Conservation (phyloP, 2,113 vertebrate genomes). For the Ailuropoda melanoleuca region DNA sequence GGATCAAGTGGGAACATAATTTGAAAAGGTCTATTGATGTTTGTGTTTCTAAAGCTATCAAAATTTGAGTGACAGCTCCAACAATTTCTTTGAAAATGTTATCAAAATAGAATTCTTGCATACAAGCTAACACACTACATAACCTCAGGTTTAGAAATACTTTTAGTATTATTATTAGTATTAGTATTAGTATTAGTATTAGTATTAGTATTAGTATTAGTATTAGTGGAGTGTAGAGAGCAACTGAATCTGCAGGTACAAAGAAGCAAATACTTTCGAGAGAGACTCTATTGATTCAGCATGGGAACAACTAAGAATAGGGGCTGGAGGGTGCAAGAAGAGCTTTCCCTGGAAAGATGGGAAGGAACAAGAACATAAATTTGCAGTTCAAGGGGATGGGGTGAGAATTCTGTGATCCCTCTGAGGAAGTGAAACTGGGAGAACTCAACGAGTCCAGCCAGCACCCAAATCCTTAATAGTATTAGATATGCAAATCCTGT, state of each 20-base stretch:
- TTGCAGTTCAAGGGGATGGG: neutral
- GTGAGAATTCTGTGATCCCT: neutral
- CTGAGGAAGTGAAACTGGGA: neutral
- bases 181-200: neutral
- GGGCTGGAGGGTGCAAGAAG: neutral
- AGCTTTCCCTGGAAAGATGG: neutral
- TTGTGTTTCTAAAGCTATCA: conserved; percentile 4
- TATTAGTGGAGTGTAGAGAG: neutral
- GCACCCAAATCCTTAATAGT: neutral
- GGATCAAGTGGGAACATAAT: neutral
- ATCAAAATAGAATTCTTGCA: neutral
- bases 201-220: neutral
- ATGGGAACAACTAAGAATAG: neutral
- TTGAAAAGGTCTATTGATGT: neutral
- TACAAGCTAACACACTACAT: neutral
- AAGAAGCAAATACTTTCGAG: neutral
- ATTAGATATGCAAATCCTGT: neutral
- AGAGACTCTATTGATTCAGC: neutral
- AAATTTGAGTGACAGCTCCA: conserved; percentile 23
- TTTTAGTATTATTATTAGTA: neutral
- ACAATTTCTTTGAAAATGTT: neutral
- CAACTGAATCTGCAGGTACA: neutral
- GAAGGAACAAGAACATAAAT: neutral
- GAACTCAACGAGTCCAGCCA: neutral
- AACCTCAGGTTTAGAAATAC: neutral